Evolutionary conservation across 1,140 invertebrate species (phyloP).

Genomic region (Sitobion miscanthi): DNA sequence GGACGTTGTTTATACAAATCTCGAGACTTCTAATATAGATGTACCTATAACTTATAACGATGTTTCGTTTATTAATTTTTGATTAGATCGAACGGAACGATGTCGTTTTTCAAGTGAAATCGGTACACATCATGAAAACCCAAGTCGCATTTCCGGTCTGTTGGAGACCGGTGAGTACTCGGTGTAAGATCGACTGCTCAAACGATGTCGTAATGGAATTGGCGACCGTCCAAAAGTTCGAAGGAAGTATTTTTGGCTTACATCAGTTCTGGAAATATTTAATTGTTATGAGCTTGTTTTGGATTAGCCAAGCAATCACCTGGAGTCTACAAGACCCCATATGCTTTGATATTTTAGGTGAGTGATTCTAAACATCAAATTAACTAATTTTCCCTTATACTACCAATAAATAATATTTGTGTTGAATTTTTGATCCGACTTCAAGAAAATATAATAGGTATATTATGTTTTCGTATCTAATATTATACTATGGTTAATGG

Average conservation of each 20-base stretch:
- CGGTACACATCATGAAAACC: not conserved
- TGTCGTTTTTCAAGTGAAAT: not conserved
- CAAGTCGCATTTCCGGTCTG: not conserved
- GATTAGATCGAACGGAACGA: not conserved
- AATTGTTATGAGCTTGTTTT: not conserved
- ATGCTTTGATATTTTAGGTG: slow-evolving; percentile 44
- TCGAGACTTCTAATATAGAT: not conserved
- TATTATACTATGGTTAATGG: too few species aligned
- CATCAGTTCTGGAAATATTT: not conserved
- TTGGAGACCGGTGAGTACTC: not conserved
- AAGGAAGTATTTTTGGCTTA: not conserved
- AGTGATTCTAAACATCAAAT: not conserved
- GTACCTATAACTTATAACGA: not conserved
- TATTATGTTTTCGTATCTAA: too few species aligned
- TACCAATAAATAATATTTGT: not conserved
- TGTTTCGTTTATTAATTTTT: not conserved
- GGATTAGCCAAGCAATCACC: not conserved
- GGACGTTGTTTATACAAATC: not conserved
- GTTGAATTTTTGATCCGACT: not conserved
- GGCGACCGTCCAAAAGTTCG: not conserved
- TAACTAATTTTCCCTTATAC: not conserved
- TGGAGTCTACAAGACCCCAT: slow-evolving; percentile 10
- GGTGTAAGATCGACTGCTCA: not conserved
- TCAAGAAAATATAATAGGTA: too few species aligned
- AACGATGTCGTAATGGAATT: not conserved